Conservation (phyloP, 2,888 invertebrate species). For the Theretra japonica region DNA sequence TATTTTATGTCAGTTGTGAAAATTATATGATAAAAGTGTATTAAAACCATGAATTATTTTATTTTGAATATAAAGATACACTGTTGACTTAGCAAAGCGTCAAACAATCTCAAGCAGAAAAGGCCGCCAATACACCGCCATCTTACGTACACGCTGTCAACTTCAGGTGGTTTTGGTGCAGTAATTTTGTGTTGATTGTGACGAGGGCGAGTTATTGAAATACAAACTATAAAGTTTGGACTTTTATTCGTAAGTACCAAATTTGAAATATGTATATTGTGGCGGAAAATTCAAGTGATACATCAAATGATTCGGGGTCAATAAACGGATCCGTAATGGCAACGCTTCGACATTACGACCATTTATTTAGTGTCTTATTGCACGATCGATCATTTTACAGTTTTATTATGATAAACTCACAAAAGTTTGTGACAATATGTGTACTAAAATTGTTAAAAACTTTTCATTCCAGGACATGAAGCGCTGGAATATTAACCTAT, state of each 20-base stretch:
- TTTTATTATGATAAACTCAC: neutral
- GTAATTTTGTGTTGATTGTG: conserved; percentile 72
- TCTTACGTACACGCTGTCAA: conserved; percentile 77
- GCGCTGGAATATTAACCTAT: conserved; percentile 46
- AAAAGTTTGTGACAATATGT: neutral
- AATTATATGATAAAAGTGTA: neutral
- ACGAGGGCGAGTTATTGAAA: conserved; percentile 62
- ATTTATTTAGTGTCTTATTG: conserved; percentile 34
- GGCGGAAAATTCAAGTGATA: conserved; percentile 77
- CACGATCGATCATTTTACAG: conserved; percentile 44
- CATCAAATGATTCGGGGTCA: conserved; percentile 34
- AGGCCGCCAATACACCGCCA: conserved; percentile 58
- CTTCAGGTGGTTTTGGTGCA: conserved; percentile 67
- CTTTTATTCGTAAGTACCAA: conserved; percentile 71
- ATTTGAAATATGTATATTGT: conserved; percentile 55
- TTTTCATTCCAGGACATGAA: conserved; percentile 57
- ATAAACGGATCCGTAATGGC: conserved; percentile 35
- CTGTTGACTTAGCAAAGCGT: conserved; percentile 11
- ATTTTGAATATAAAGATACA: neutral
- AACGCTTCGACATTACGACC: conserved; percentile 35
- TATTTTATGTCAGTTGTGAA: neutral
- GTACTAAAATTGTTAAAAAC: conserved; percentile 15
- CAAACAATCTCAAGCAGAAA: conserved; percentile 25
- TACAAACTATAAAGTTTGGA: conserved; percentile 63
- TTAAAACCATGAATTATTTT: neutral